Evolutionary conservation across 2,888 invertebrate species (phyloP).

Genomic region (Hoplodrina blanda): DNA sequence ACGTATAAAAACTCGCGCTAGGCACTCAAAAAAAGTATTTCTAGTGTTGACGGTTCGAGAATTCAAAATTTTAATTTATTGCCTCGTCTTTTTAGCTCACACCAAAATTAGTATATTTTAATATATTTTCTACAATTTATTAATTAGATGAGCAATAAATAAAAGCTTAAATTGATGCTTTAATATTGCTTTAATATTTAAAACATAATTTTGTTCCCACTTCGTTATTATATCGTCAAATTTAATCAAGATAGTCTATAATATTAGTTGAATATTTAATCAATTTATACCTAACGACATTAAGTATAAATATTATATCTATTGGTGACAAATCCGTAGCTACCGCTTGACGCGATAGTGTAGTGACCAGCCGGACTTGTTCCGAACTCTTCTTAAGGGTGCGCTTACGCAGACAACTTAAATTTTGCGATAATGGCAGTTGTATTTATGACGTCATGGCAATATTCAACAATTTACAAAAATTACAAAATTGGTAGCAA

Average conservation of each 20-base stretch:
- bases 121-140: neutral
- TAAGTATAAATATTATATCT: conserved; percentile 21
- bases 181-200: conserved; percentile 21
- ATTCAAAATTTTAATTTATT: neutral
- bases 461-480: too few species aligned
- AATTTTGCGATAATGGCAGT: too few species aligned
- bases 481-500: too few species aligned
- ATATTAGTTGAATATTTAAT: conserved; percentile 27
- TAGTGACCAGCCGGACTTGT: conserved; percentile 3
- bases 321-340: conserved; percentile 44
- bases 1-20: too few species aligned
- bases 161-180: neutral
- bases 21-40: neutral
- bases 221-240: conserved; percentile 15
- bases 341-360: conserved; percentile 33
- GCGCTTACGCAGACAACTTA: neutral
- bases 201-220: conserved; percentile 8
- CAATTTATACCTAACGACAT: conserved; percentile 4
- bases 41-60: neutral
- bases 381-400: neutral
- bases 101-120: conserved; percentile 1
- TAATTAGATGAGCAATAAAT: conserved; percentile 36
- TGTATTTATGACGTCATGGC: too few species aligned
- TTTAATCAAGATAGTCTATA: conserved; percentile 29
- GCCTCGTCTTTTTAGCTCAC: neutral